These are phyloP conservation scores for Rhabdornis inornatus DNA, from an alignment of 2,113 vertebrate species.

Conservation along the genomic window DNA sequence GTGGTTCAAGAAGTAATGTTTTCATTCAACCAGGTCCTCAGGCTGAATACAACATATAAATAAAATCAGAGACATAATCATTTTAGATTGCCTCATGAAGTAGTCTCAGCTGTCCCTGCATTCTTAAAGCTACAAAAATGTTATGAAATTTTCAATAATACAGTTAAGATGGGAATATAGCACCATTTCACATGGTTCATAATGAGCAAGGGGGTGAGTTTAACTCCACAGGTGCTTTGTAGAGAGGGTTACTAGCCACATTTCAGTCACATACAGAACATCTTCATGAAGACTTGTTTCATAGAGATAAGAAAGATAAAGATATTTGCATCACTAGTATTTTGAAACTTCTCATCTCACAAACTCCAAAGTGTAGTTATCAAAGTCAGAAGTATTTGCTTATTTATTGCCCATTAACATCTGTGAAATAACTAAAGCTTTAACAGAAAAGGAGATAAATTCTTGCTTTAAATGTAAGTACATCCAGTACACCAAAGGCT, in stretches of 20 bases:
- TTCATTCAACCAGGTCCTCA: not conserved
- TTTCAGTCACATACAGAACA: not conserved
- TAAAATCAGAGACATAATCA: not conserved
- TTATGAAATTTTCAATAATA: not conserved
- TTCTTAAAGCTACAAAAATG: not conserved
- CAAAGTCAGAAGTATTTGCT: not conserved
- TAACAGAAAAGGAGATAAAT: not conserved
- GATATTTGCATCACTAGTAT: not conserved
- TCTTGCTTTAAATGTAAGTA: not conserved
- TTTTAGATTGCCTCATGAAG: not conserved
- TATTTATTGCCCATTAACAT: not conserved
- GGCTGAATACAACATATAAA: not conserved
- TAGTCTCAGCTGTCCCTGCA: not conserved
- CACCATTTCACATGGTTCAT: not conserved
- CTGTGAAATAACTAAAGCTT: not conserved
- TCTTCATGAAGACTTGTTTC: not conserved
- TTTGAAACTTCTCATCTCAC: not conserved
- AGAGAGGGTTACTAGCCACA: not conserved
- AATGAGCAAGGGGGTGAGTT: not conserved
- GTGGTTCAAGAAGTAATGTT: not conserved
- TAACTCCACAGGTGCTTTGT: not conserved
- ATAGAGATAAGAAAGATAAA: not conserved
- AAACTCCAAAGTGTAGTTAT: not conserved
- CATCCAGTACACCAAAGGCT: not conserved
- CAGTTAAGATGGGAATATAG: not conserved